These are phyloP conservation scores for Andrena bicolor DNA, from an alignment of 2,888 invertebrate genomes.

Conservation along the genomic window DNA sequence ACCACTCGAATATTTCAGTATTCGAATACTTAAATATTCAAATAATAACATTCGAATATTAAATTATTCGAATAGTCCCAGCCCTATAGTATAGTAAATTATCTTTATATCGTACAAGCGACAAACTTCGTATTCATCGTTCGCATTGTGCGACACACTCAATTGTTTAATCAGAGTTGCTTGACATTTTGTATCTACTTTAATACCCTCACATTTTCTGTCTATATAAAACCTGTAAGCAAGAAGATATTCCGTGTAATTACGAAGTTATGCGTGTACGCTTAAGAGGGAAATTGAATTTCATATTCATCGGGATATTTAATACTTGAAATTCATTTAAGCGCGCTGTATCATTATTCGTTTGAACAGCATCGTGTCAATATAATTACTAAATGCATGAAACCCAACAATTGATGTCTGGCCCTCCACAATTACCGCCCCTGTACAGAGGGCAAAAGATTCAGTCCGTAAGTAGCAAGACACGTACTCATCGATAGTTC, in stretches of 20 bases:
- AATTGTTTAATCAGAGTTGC: conserved; percentile 6
- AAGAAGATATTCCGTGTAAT: background rate
- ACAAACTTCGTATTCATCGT: background rate
- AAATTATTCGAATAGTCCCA: too few species aligned
- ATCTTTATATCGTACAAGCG: background rate
- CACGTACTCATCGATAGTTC: background rate
- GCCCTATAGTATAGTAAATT: background rate
- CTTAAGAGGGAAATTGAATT: background rate
- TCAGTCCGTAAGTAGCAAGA: conserved; percentile 68
- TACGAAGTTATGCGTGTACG: background rate
- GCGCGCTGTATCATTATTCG: background rate
- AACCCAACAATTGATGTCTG: conserved; percentile 41
- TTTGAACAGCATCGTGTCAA: background rate
- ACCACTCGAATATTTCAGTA: too few species aligned
- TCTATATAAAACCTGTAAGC: background rate
- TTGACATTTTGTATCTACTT: conserved; percentile 18
- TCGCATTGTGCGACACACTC: background rate
- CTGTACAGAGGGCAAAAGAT: conserved; percentile 76
- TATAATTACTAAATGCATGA: conserved; percentile 44
- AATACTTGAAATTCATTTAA: background rate
- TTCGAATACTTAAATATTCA: too few species aligned
- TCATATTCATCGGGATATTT: background rate
- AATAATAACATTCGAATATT: too few species aligned
- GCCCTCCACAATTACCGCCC: conserved; percentile 76
- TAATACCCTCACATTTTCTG: conserved; percentile 20